Percentiles rank a stretch among this genome's conserved stretches.
These are phyloP conservation scores for Esox masquinongy DNA, from an alignment of 2,797 vertebrate genomes.

Conservation along the genomic window DNA sequence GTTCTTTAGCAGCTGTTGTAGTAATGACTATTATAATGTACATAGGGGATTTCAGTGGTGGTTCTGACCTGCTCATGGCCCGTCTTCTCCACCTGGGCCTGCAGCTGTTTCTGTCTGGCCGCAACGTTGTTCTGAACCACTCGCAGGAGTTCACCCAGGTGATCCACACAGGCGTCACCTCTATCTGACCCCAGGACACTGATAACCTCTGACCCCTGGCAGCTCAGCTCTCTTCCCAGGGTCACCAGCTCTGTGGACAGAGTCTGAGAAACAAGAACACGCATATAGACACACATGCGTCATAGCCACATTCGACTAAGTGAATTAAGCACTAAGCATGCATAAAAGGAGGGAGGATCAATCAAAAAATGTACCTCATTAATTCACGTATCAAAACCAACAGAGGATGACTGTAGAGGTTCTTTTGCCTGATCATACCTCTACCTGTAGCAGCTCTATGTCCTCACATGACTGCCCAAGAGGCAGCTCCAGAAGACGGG, in stretches of 20 bases:
- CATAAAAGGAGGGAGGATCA: background rate
- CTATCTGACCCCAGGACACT: slow-evolving; percentile 52
- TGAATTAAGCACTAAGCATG: background rate
- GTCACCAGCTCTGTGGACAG: slow-evolving; percentile 77
- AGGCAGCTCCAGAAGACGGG: slow-evolving; percentile 67
- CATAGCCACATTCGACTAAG: background rate
- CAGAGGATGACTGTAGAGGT: background rate
- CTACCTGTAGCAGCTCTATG: slow-evolving; percentile 64
- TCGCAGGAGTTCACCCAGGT: slow-evolving; percentile 67
- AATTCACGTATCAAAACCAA: background rate
- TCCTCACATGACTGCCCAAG: slow-evolving; percentile 61
- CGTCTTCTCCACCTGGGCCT: slow-evolving; percentile 68
- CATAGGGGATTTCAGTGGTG: background rate
- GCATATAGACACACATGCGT: background rate
- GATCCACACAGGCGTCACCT: slow-evolving; percentile 70
- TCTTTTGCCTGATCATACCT: slow-evolving; percentile 68
- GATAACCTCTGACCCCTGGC: slow-evolving; percentile 74
- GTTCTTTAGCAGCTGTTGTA: background rate
- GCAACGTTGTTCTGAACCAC: slow-evolving; percentile 63
- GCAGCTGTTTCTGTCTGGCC: slow-evolving; percentile 72
- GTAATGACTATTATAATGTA: background rate
- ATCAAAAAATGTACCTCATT: background rate
- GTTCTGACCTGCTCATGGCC: slow-evolving; percentile 77
- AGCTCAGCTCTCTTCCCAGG: slow-evolving; percentile 72
- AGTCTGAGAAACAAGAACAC: slow-evolving; percentile 64